Base-by-base conservation (phyloP, 1,140 invertebrate species). In the Drosophila gunungcola region DNA sequence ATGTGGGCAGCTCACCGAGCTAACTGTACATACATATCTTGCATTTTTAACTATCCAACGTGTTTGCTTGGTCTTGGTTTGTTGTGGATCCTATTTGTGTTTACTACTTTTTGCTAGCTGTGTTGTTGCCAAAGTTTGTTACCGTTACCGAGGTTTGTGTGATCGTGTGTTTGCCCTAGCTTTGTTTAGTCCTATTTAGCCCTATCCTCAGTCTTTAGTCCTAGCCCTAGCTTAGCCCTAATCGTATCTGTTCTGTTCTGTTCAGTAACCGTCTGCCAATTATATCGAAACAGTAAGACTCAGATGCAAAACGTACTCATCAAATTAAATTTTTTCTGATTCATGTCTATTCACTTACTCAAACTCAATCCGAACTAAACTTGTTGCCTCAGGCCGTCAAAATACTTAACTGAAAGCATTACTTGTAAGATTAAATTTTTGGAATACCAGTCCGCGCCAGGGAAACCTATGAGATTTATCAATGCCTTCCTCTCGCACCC, bases 341-440 rank as follows among this genome's bases (percentile, higher is more conserved):
- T 83, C 83, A 88, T 88, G 72, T 88, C 78, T 86, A 88, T 83
- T 88, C 83, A 88, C 83, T 88, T 89, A 88, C 75, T 83, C 75
- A 75, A 80, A 79, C 81, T 80, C 81, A 88, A 90, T 89, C 84
- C 84, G 84, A 89, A 89, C 83, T 90, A 84, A 76, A 84, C 73
- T 83, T 80, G 77, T 89, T 89, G 84, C 84, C 84, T 89, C 82
- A 89, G 84, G 84, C 85, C 80, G 84, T 84, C 84, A 89, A 89
- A 89, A 84, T 89, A 89, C 84, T 90, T 89, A 88, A 88, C 72
- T 73, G 84, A 88, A 88, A 58, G 72, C 72, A 76, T 76, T 76
- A 84, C 77, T 84, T 89, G 84, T 89, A 89, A 89, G 84, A 89
- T 89, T 89, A 70, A 61, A 53, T 78, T 74, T 88, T 80, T 89